phyloP scores from a whole-genome alignment of 2,797 vertebrate species.

The Oophaga sylvatica region DNA sequence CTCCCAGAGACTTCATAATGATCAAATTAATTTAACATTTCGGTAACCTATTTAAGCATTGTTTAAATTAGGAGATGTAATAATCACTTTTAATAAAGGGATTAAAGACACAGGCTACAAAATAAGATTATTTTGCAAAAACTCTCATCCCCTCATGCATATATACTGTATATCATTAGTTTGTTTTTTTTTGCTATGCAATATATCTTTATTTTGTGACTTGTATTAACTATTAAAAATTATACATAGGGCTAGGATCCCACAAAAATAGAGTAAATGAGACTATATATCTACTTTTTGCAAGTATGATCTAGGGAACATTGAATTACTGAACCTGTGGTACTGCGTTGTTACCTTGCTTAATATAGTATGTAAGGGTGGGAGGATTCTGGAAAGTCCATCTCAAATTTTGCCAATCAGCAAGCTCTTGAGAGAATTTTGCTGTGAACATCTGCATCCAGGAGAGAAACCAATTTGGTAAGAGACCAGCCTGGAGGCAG shows the following conservation, averaged over 20 bases:
- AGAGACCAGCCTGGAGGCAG: too few species aligned
- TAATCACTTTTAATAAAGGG: constrained; percentile 5
- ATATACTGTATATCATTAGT: background rate
- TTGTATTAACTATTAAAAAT: background rate
- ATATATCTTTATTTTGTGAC: background rate
- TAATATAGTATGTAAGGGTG: too few species aligned
- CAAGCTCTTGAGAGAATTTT: too few species aligned
- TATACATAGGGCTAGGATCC: background rate
- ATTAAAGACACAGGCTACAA: background rate
- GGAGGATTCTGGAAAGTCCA: too few species aligned
- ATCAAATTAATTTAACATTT: background rate
- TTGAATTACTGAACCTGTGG: background rate
- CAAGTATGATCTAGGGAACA: background rate
- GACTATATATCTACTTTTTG: background rate
- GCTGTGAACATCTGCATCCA: too few species aligned
- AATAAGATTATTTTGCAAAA: background rate
- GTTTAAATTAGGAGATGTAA: background rate
- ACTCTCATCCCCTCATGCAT: background rate
- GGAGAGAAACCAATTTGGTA: too few species aligned
- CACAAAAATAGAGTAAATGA: background rate
- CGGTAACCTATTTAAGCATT: background rate
- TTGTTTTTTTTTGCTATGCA: background rate
- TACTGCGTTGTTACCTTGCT: too few species aligned
- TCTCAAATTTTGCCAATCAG: too few species aligned
- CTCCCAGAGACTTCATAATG: background rate